A percentile compares a stretch with the other conserved stretches of the same genome.
These are phyloP conservation scores for Sander vitreus DNA, from an alignment of 2,113 vertebrate species.

Conservation along the genomic window DNA sequence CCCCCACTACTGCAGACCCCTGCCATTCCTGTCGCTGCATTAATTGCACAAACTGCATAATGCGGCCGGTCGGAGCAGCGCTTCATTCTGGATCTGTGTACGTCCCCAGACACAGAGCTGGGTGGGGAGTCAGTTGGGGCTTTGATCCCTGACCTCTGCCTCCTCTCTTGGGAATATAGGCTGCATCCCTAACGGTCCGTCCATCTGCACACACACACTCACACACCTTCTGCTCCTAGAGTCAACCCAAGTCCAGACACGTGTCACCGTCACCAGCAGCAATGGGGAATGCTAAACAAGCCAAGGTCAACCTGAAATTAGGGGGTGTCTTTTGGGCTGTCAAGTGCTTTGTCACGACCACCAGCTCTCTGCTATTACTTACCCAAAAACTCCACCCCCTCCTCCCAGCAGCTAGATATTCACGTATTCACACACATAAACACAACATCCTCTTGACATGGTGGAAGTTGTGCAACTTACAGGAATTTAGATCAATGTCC, in stretches of 20 bases:
- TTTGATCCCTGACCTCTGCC: conserved; percentile 78
- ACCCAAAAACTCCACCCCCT: conserved; percentile 20
- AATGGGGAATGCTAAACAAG: conserved; percentile 64
- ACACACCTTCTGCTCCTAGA: conserved; percentile 20
- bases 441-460: conserved; percentile 50
- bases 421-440: conserved; percentile 40
- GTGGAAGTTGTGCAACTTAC: conserved; percentile 34
- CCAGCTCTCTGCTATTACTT: conserved; percentile 51
- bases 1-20: conserved; percentile 31
- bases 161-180: conserved; percentile 64
- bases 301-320: conserved; percentile 73
- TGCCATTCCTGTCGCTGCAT: conserved; percentile 51
- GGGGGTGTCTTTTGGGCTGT: conserved; percentile 57
- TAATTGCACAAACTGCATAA: conserved; percentile 75
- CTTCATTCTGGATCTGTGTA: conserved; percentile 54
- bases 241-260: conserved; percentile 60
- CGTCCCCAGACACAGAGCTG: conserved; percentile 57
- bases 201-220: conserved; percentile 75
- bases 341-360: conserved; percentile 75
- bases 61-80: conserved; percentile 42
- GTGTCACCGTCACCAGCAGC: conserved; percentile 70
- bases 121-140: conserved; percentile 56
- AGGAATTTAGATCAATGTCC: conserved; percentile 7
- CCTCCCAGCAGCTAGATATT: neutral
- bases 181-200: conserved; percentile 72